These are phyloP conservation scores for Tethea ocularis DNA, from an alignment of 2,888 invertebrate species.

Conservation along the genomic window DNA sequence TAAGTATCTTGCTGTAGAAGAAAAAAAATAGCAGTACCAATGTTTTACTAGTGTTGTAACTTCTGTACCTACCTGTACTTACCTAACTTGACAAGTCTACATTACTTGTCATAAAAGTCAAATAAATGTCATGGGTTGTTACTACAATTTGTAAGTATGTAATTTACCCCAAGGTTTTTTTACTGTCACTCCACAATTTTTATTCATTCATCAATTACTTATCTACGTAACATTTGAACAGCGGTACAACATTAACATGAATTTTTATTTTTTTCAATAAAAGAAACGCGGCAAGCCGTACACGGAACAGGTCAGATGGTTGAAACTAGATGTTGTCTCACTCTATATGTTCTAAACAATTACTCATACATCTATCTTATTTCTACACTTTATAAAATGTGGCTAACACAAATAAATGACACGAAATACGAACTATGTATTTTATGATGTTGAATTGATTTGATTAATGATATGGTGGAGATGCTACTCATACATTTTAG, in stretches of 20 bases:
- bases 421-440: constrained; percentile 17
- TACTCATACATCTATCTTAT: constrained; percentile 40
- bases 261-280: constrained; percentile 71
- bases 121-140: no score
- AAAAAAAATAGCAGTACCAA: no score
- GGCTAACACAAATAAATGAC: constrained; percentile 64
- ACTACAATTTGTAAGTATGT: no score
- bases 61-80: no score
- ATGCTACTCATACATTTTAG: not conserved
- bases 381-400: constrained; percentile 58
- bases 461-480: not conserved
- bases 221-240: constrained; percentile 11
- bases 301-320: constrained; percentile 90
- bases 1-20: no score
- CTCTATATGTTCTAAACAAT: constrained; percentile 64
- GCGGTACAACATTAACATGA: constrained; percentile 22
- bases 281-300: constrained; percentile 90
- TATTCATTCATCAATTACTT: constrained; percentile 4
- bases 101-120: no score
- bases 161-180: no score
- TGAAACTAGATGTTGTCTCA: constrained; percentile 72
- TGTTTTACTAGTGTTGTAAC: no score
- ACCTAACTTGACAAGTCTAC: no score
- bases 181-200: constrained; percentile 13
- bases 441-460: not conserved